Evolutionary conservation across 2,888 invertebrate species (phyloP).

Genomic region (Acleris cristana): DNA sequence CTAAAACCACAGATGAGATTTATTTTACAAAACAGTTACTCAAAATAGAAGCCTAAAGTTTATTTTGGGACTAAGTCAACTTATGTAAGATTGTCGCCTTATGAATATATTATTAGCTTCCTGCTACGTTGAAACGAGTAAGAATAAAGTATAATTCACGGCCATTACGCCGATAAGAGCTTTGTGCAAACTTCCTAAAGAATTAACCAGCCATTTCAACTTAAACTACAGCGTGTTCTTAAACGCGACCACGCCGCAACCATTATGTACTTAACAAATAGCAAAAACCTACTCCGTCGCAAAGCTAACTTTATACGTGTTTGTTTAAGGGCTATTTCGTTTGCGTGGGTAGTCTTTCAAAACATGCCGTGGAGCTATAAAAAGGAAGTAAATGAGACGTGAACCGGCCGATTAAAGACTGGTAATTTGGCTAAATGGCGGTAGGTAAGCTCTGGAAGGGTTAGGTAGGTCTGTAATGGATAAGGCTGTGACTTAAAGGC

Average conservation of each 20-base stretch:
- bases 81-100: too few species aligned
- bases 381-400: slow-evolving; percentile 71
- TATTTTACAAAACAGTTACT: too few species aligned
- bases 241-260: slow-evolving; percentile 15
- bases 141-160: background rate
- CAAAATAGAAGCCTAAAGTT: too few species aligned
- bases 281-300: background rate
- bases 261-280: slow-evolving; percentile 31
- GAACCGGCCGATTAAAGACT: slow-evolving; percentile 68
- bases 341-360: slow-evolving; percentile 36
- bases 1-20: too few species aligned
- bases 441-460: slow-evolving; percentile 49
- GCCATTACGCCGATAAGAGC: slow-evolving; percentile 1
- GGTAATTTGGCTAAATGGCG: slow-evolving; percentile 67
- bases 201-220: slow-evolving; percentile 26
- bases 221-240: slow-evolving; percentile 23
- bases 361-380: slow-evolving; percentile 56
- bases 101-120: background rate
- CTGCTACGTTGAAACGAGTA: background rate
- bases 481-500: slow-evolving; percentile 34
- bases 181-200: slow-evolving; percentile 2
- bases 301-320: slow-evolving; percentile 15
- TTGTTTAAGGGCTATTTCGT: slow-evolving; percentile 6
- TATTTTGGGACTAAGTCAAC: too few species aligned
- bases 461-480: slow-evolving; percentile 39